Conservation (phyloP, 2,797 vertebrate species). For the Hyperoplus lanceolatus region DNA sequence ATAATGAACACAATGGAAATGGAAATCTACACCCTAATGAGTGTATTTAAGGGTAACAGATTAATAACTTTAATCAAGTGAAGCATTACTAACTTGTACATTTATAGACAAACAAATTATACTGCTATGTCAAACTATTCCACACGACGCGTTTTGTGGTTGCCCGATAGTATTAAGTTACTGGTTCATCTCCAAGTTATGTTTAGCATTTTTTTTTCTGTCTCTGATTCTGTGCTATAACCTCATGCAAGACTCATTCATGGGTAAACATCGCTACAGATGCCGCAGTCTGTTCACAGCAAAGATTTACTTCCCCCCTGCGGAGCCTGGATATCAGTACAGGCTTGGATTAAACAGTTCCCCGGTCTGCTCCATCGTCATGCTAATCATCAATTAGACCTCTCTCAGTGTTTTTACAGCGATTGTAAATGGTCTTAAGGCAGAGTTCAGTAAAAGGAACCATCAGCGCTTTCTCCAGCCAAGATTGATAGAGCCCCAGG, state of each 20-base stretch:
- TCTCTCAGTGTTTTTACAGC: conserved; percentile 31
- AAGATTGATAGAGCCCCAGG: conserved; percentile 13
- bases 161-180: background rate
- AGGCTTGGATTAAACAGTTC: background rate
- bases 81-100: conserved; percentile 27
- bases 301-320: background rate
- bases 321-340: background rate
- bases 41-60: conserved; percentile 28
- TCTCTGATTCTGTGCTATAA: background rate
- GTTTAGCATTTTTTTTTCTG: conserved; percentile 6
- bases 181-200: background rate
- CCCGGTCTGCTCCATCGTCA: conserved; percentile 10
- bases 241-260: conserved; percentile 6
- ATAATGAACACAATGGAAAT: conserved; percentile 62
- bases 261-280: conserved; percentile 11
- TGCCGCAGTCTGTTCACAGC: conserved; percentile 14
- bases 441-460: conserved; percentile 15
- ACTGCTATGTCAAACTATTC: background rate
- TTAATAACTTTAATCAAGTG: conserved; percentile 51
- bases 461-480: conserved; percentile 24
- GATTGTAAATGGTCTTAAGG: conserved; percentile 17
- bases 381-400: conserved; percentile 37
- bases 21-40: conserved; percentile 54
- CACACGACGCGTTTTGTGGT: background rate
- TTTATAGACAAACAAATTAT: conserved; percentile 19